Conservation (phyloP, 2,888 invertebrate species). For the Euzophera pinguis region DNA sequence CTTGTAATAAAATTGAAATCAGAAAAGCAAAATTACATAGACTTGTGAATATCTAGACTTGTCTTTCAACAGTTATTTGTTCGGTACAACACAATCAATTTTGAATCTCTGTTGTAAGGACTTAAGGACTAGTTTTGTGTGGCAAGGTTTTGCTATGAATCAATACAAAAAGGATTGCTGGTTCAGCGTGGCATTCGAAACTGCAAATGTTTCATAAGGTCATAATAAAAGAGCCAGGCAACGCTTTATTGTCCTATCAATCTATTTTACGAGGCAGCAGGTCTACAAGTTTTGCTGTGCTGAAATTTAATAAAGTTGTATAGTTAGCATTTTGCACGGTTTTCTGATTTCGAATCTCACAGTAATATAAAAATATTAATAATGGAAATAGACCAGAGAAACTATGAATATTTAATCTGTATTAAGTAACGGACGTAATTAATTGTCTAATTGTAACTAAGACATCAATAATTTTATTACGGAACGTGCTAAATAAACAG, state of each 20-base stretch:
- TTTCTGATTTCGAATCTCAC: no score
- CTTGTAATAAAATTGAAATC: background rate
- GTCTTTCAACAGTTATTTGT: conserved; percentile 10
- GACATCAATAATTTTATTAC: no score
- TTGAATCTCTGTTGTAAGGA: conserved; percentile 14
- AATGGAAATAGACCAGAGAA: no score
- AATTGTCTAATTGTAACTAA: no score
- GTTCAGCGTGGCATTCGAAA: conserved; percentile 29
- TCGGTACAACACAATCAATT: conserved; percentile 11
- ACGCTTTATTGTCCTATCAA: conserved; percentile 22
- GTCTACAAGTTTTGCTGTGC: background rate
- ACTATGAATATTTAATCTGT: no score
- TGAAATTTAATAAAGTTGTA: background rate
- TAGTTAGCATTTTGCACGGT: no score
- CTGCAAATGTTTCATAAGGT: conserved; percentile 40
- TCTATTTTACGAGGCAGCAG: conserved; percentile 3
- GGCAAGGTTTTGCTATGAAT: conserved; percentile 24
- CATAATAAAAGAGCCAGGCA: conserved; percentile 23
- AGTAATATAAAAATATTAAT: no score
- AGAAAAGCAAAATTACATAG: background rate
- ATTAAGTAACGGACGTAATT: no score
- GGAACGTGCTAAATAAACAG: no score
- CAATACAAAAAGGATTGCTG: conserved; percentile 38
- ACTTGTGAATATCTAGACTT: conserved; percentile 6
- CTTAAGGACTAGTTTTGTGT: conserved; percentile 18